These are phyloP conservation scores for Atherix ibis DNA, from an alignment of 2,888 invertebrate species.

Conservation along the genomic window DNA sequence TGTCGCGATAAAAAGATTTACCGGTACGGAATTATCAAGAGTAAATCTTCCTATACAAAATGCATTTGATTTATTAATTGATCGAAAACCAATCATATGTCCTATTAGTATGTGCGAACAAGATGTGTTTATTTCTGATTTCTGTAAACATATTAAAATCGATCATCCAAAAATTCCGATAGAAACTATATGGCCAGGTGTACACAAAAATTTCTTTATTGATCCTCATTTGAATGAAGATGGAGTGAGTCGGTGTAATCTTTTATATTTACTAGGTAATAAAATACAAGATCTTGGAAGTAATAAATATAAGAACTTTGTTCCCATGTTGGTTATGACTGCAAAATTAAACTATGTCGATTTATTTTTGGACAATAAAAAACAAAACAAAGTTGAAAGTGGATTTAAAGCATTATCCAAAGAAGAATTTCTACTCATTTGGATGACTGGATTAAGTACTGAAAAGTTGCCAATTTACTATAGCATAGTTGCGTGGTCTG, in stretches of 20 bases:
- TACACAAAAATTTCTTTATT: slow-evolving; percentile 22
- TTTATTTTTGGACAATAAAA: slow-evolving; percentile 5
- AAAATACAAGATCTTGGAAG: slow-evolving; percentile 19
- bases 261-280: slow-evolving; percentile 20
- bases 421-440: slow-evolving; percentile 19
- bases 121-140: slow-evolving; percentile 21
- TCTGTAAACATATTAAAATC: slow-evolving; percentile 20
- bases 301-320: slow-evolving; percentile 16
- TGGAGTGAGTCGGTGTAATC: slow-evolving; percentile 19
- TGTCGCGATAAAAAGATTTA: too few relatives aligned
- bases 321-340: slow-evolving; percentile 25
- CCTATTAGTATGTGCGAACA: slow-evolving; percentile 19
- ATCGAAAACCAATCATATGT: slow-evolving; percentile 19
- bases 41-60: too few relatives aligned
- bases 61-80: slow-evolving; percentile 14
- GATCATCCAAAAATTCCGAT: slow-evolving; percentile 21
- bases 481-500: slow-evolving; percentile 20
- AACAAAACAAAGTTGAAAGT: too few relatives aligned
- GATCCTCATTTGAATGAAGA: slow-evolving; percentile 15
- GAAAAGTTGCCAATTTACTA: slow-evolving; percentile 16
- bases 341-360: slow-evolving; percentile 18
- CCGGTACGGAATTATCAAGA: too few relatives aligned
- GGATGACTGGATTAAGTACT: slow-evolving; percentile 22
- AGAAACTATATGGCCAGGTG: slow-evolving; percentile 19
- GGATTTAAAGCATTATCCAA: not conserved